Evolutionary conservation across 2,888 invertebrate species (phyloP), one percentile per base, ranked within the genome.

Genomic region (Noctua janthina): DNA sequence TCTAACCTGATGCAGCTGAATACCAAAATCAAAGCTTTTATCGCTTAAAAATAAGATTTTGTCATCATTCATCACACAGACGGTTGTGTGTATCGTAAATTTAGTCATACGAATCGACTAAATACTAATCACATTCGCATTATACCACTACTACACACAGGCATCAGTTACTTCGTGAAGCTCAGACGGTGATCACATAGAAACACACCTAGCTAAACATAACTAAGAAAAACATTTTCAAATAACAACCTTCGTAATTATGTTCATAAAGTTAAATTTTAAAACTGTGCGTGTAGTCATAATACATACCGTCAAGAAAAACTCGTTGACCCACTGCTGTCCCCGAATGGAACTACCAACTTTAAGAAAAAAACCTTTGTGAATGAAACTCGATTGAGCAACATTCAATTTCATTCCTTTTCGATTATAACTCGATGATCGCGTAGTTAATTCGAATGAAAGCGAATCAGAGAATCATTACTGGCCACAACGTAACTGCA

Each of bases 401-500:
- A 76, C 62, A 62, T 78, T 81, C 62, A 74, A 79, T 86, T 77
- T 86, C 67, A 75, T 76, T 81, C 78, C 76, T 78, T 71, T 68
- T 68, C 78, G 77, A 89, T 86, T 81, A 74, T 75, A 56, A 69
- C 49, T 70, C 70, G 87, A 84, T 87, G 84, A 83, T 76, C 62
- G 43, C 73, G 72, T 74, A 56, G 54, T 75, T 76, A 79, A 73
- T 43, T 59, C 73, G 70, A 85, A 87, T 76, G 87, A 87, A 85
- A 88, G 89, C 84, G 80, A 87, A 78, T 74, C 87, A 72, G 1
- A 74, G 56, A 74, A 75, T 87, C 66, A 76, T 87, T 87, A 87
- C 87, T 56, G 39, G 46, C 23, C 59, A 11, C 74, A 73, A n/a
- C 74, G 79, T 78, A 75, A 81, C 62, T 77, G 51, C 69, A 67